Evolutionary conservation across 2,888 invertebrate genomes (phyloP), one percentile per base, ranked within the genome.

Genomic region (Cerastis rubricosa): DNA sequence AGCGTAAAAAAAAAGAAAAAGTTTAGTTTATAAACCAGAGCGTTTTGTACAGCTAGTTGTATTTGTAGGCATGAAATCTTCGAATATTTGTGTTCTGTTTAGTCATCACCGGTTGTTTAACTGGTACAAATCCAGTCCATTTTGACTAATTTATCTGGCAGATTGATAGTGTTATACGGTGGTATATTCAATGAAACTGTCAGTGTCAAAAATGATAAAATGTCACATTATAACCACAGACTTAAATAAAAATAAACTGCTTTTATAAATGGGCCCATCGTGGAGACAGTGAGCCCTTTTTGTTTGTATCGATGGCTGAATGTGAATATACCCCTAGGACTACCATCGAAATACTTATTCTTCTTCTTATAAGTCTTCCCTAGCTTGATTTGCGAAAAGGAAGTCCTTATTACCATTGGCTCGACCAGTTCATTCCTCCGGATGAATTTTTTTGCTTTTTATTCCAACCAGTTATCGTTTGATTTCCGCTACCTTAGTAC

Each of bases 1-100:
- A 92, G 91, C 91, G 91, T 89, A 83, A 90, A 88, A 87, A 86
- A 86, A 87, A 83, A 84, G 85, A 89, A 88, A 86, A 66, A n/a
- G 79, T 82, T 79, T 59, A 64, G 71, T 54, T 25, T 65, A 29
- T 49, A 57, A 64, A 25, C 54, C 29, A 35, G 54, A 49, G 14
- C 9, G 22, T 40, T 67, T 54, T 74, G 35, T 51, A 1, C 14
- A 14, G 59, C 22, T n/a, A 43, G 8, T 49, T 7, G 12, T 43
- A 71, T 51, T 35, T 12, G 29, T 40, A 8, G 25, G 8, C 19
- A 14, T 45, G 9, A 12, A 17, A 40, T 72, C 17, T 35, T 51
- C 5, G 11, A 65, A 73, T 59, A 45, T 45, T 71, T 71, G 72
- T 57, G 14, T 43, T 47, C n/a, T 65, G 57, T 59, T 65, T 71